phyloP scores from a whole-genome alignment of 2,797 vertebrate species.

The Pangasius krempfi region DNA sequence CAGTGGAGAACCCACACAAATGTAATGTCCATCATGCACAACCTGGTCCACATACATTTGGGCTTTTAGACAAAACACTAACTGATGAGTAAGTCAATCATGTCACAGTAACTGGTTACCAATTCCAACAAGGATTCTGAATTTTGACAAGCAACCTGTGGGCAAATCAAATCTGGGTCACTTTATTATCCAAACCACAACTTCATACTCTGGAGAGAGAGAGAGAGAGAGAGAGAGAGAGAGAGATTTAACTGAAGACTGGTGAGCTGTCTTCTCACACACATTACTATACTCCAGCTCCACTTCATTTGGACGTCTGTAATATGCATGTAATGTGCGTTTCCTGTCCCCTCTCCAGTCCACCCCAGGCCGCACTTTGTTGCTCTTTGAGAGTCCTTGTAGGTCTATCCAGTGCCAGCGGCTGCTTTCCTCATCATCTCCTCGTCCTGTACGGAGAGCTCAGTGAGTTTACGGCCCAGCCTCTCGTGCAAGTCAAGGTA shows the following conservation, averaged over 20 bases:
- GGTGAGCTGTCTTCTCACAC: conserved; percentile 21
- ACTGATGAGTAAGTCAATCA: background rate
- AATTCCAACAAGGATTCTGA: conserved; percentile 11
- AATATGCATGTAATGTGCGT: background rate
- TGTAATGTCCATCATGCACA: conserved; percentile 16
- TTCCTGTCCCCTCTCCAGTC: conserved; percentile 9
- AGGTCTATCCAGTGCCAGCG: conserved; percentile 73
- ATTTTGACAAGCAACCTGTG: conserved; percentile 5
- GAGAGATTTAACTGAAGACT: conserved; percentile 26
- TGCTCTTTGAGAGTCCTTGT: background rate
- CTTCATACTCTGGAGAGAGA: conserved; percentile 15
- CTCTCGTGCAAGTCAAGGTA: conserved; percentile 95
- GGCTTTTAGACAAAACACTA: conserved; percentile 27
- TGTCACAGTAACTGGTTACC: background rate
- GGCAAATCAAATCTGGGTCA: conserved; percentile 13
- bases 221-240: conserved; percentile 12
- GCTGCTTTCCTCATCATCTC: conserved; percentile 88
- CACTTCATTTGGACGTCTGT: background rate
- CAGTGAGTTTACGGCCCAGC: conserved; percentile 92
- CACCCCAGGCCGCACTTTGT: conserved; percentile 18
- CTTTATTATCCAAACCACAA: background rate
- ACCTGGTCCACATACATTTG: conserved; percentile 26
- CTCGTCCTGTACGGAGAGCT: conserved; percentile 93
- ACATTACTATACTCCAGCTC: background rate
- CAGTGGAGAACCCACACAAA: background rate